Base-by-base conservation (phyloP, 2,888 invertebrate species). In the Mythimna vitellina region DNA sequence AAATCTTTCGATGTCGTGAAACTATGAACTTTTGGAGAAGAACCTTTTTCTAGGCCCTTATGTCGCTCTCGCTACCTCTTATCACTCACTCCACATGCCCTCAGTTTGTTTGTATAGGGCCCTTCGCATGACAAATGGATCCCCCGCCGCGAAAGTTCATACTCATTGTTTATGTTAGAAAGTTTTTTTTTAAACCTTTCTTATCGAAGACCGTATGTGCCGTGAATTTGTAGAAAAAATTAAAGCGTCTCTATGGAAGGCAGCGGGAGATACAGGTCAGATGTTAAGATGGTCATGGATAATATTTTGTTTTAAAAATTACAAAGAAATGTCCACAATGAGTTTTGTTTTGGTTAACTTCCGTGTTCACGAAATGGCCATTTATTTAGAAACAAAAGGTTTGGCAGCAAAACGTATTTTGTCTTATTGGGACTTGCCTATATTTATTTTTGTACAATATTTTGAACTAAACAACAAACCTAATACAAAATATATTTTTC, bases 121-220 rank as follows among this genome's bases (percentile, higher is more conserved):
- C 80, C 76, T 81, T 75, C 70, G 74, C 57, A 80, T 89, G 89
- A 89, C 87, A 87, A 89, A 89, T 89, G 76, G 89, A 84, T 86
- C 88, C 67, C 89, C 88, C 66, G 78, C 86, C 66, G 84, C 63
- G 88, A 75, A 76, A 81, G 71, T 73, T 79, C 70, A 29, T 54
- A 51, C 14, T 58, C 70, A 81, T 82, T 87, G 82, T 88, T 86
- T 81, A 65, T 72, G 62, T 78, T 82, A 78, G 77, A 83, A 82
- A 84, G 64, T 76, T 80, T 84, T 85, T 85, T 58, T 72, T 68
- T 51, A 54, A 49, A 66, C 49, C 25, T 54, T 72, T 3, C 65
- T 65, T 78, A 76, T 75, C 72, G 67, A 76, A 56, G 51, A 56
- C 25, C 56, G 29, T 65, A 20, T 57, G 62, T 72, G 80, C 20